These are phyloP conservation scores for Acanthosepion pharaonis DNA, from an alignment of 2,888 invertebrate species.

Conservation along the genomic window DNA sequence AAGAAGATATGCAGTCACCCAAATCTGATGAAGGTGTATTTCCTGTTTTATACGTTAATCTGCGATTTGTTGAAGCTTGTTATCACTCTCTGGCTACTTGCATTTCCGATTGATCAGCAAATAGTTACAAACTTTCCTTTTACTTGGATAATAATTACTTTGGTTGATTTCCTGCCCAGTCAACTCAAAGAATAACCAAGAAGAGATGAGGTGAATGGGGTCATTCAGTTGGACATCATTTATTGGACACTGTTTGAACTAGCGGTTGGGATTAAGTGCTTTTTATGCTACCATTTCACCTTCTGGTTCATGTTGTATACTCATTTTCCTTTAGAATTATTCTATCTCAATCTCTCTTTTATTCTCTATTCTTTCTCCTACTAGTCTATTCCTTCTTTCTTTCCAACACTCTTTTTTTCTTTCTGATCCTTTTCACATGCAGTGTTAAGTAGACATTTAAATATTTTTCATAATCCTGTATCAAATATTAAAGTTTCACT, in stretches of 20 bases:
- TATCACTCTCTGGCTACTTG: background rate
- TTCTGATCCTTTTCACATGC: too few species aligned
- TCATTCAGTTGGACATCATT: background rate
- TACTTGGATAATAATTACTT: conserved; percentile 21
- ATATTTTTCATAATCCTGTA: too few species aligned
- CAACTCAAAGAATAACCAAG: background rate
- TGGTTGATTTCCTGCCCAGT: background rate
- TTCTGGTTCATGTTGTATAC: background rate
- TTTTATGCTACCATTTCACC: background rate
- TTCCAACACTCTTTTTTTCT: too few species aligned
- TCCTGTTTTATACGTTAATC: background rate
- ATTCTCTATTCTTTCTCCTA: too few species aligned
- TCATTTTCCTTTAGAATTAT: too few species aligned
- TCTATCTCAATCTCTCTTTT: too few species aligned
- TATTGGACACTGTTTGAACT: background rate
- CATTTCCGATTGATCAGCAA: conserved; percentile 33
- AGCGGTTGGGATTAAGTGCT: background rate
- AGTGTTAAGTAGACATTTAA: too few species aligned
- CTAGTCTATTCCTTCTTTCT: too few species aligned
- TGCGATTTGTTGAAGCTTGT: background rate
- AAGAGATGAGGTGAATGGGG: background rate
- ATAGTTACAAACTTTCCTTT: background rate
- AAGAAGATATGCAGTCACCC: background rate
- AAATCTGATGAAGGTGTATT: background rate
- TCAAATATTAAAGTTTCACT: too few species aligned